Base-by-base conservation (phyloP, 1,140 invertebrate species). In the Danaus plexippus region DNA sequence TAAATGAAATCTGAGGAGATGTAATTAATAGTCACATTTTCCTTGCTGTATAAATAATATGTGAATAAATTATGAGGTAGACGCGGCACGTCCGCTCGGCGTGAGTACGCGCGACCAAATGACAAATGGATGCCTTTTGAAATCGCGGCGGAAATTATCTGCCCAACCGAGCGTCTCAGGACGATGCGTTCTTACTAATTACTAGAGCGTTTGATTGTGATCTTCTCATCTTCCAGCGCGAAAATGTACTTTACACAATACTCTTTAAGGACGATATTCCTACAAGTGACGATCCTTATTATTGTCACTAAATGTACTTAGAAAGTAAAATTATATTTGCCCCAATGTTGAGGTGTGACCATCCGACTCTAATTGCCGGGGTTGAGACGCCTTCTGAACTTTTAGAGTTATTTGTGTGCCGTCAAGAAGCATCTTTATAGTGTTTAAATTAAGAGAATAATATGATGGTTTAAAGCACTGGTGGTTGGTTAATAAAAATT, bases 91-190 rank as follows among this genome's bases (percentile, higher is more conserved):
- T 84, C 80, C 79, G 76, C 75, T 73, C 66, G 69, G 66, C 70
- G 76, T 65, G 74, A 77, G 74, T 76, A 77, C 77, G 69, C 73
- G 76, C 79, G 74, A 75, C 77, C 70, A 69, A 83, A 79, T 86
- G 83, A 86, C 83, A 86, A 86, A 86, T 86, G 77, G 73, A 71
- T 64, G 73, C 67, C 80, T 83, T 85, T 86, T 84, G 83, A 84
- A 76, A 75, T 75, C 68, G 68, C 82, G 69, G 78, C 83, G 83
- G 83, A 86, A 85, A 86, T 86, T 84, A 85, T 86, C 79, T 81
- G 77, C 73, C 79, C 79, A 78, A 76, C 80, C 75, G 73, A 86
- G 71, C 83, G 80, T 73, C 73, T 69, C 75, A 67, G 67, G 67
- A 68, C 73, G 76, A 77, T 75, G 83, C 80, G 73, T 75, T 77